Conservation (phyloP, 1,140 invertebrate genomes). For the Belonocnema kinseyi region DNA sequence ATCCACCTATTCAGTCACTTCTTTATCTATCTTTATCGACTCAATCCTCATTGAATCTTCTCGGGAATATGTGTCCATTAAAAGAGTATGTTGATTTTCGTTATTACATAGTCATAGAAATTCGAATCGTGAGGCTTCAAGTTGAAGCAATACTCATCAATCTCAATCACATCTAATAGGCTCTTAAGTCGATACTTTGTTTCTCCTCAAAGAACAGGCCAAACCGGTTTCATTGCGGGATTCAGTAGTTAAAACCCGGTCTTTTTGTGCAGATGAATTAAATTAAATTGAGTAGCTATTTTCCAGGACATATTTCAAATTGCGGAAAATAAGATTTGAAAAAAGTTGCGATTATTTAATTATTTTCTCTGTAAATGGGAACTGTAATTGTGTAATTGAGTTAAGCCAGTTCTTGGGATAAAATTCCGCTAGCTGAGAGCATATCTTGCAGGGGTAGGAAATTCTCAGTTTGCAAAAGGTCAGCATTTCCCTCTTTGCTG, state of each 20-base stretch:
- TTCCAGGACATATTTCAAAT: too few relatives aligned
- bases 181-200: not conserved
- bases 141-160: not conserved
- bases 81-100: not conserved
- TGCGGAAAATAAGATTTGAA: too few relatives aligned
- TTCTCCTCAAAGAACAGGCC: slow-evolving; percentile 5
- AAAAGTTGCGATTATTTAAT: too few relatives aligned
- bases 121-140: not conserved
- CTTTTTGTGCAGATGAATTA: not conserved
- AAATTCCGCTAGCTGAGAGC: not conserved
- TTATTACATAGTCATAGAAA: not conserved
- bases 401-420: not conserved
- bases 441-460: slow-evolving; percentile 38
- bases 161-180: not conserved
- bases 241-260: not conserved
- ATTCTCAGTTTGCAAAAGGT: slow-evolving; percentile 41
- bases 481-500: slow-evolving; percentile 48
- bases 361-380: not conserved
- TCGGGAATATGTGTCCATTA: not conserved
- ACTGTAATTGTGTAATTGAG: not conserved
- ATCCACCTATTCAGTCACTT: not conserved
- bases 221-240: slow-evolving; percentile 18
- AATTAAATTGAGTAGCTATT: too few relatives aligned
- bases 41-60: not conserved
- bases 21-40: not conserved